A percentile compares a stretch with the other conserved stretches of the same genome.
phyloP scores from a whole-genome alignment of 2,797 vertebrate genomes.

The Toxotes lorentzi region DNA sequence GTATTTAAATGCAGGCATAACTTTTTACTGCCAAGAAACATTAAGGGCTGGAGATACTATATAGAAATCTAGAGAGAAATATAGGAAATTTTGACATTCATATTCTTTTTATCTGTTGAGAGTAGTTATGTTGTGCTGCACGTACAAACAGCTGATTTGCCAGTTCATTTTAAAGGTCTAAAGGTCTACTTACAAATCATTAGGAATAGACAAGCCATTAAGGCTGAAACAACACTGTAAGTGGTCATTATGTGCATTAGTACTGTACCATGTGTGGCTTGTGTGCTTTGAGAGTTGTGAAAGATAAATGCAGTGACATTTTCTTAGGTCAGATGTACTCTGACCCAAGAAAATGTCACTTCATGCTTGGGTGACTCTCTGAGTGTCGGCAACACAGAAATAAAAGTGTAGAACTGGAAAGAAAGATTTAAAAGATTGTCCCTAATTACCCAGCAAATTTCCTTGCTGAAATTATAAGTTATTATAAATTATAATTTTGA shows the following conservation, averaged over 20 bases:
- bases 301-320: slow-evolving; percentile 43
- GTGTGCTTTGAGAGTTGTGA: slow-evolving; percentile 5
- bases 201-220: not conserved
- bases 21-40: not conserved
- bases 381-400: not conserved
- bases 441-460: not conserved
- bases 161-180: not conserved
- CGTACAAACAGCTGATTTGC: not conserved
- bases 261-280: not conserved
- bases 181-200: not conserved
- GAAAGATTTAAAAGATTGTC: not conserved
- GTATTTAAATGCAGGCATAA: no score
- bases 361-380: not conserved
- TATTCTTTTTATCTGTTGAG: not conserved
- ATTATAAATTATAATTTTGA: not conserved
- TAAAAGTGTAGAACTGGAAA: not conserved
- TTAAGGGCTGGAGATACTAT: not conserved
- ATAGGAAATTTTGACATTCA: not conserved
- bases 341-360: slow-evolving; percentile 30
- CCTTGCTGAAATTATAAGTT: not conserved
- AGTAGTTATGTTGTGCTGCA: not conserved
- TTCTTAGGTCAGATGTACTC: slow-evolving; percentile 16
- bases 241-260: not conserved
- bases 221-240: not conserved
- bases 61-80: not conserved